phyloP scores from a whole-genome alignment of 2,797 vertebrate genomes.

The Cheirogaleus major region DNA sequence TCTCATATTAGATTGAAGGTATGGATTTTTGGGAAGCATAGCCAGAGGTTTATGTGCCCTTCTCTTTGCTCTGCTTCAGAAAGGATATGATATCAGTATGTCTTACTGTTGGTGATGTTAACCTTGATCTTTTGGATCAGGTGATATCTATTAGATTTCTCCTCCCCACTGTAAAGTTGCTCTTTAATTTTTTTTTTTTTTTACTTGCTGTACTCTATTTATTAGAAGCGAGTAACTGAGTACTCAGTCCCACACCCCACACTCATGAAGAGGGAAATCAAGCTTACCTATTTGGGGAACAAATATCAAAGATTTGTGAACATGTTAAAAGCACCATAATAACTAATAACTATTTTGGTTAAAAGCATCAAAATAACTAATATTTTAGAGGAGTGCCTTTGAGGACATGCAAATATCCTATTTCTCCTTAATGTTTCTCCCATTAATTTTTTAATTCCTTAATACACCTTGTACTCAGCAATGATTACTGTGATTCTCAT shows the following conservation, averaged over 20 bases:
- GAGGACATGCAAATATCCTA: background rate
- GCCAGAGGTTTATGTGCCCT: background rate
- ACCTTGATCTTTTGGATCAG: background rate
- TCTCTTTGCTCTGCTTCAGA: background rate
- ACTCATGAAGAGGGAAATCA: background rate
- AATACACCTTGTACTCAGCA: background rate
- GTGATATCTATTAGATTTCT: background rate
- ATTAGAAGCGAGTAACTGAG: background rate
- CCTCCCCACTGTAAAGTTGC: background rate
- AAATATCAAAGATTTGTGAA: background rate
- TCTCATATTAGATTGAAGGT: background rate
- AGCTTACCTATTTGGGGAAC: background rate
- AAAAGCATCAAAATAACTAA: background rate
- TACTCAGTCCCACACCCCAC: background rate
- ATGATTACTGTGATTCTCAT: background rate
- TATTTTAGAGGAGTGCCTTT: background rate
- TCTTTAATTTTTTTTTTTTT: background rate
- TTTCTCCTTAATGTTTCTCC: background rate
- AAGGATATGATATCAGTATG: background rate
- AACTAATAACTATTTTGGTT: background rate
- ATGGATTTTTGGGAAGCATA: background rate
- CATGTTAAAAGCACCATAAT: background rate
- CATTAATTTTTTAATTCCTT: background rate
- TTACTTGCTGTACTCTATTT: background rate
- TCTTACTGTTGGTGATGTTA: background rate